Percentiles rank a stretch among this genome's conserved stretches.
Evolutionary conservation across 2,797 vertebrate genomes (phyloP).

Genomic region (Sebastolobus alascanus): DNA sequence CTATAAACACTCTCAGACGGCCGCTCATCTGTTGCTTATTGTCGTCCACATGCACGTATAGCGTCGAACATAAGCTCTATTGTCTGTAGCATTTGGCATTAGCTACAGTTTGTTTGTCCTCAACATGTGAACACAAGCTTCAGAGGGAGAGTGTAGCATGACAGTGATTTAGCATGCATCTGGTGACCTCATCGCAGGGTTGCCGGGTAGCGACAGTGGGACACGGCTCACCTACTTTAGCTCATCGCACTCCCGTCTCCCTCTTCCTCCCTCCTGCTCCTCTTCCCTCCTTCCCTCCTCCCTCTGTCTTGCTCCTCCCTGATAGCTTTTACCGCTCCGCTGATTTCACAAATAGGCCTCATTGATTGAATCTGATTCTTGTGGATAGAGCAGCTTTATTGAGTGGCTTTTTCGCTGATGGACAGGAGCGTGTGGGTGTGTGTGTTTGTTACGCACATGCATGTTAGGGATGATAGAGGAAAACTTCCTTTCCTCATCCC

Average conservation of each 20-base stretch:
- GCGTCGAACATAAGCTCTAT: slow-evolving; percentile 14
- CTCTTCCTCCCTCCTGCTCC: slow-evolving; percentile 22
- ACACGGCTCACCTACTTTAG: slow-evolving; percentile 72
- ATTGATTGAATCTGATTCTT: slow-evolving; percentile 89
- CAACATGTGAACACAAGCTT: slow-evolving; percentile 29
- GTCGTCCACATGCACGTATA: slow-evolving; percentile 3
- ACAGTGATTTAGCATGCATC: slow-evolving; percentile 69
- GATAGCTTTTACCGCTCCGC: slow-evolving; percentile 85
- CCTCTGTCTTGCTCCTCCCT: slow-evolving; percentile 73
- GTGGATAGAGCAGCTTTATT: slow-evolving; percentile 86
- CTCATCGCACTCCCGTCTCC: slow-evolving; percentile 63
- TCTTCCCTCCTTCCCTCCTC: slow-evolving; percentile 51
- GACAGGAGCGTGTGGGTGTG: slow-evolving; percentile 62
- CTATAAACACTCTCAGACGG: slow-evolving; percentile 25
- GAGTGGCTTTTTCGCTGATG: slow-evolving; percentile 78
- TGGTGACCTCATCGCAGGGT: slow-evolving; percentile 67
- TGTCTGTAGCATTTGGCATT: slow-evolving; percentile 46
- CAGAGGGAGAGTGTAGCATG: slow-evolving; percentile 41
- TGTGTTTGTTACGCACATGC: slow-evolving; percentile 44
- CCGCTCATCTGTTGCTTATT: slow-evolving; percentile 49
- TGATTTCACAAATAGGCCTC: slow-evolving; percentile 88
- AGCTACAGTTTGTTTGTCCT: slow-evolving; percentile 53
- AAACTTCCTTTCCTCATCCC: slow-evolving; percentile 69
- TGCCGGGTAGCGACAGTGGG: slow-evolving; percentile 71
- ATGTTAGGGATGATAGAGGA: slow-evolving; percentile 62